Conservation (phyloP, 2,888 invertebrate genomes). For the Chrysolina americana region DNA sequence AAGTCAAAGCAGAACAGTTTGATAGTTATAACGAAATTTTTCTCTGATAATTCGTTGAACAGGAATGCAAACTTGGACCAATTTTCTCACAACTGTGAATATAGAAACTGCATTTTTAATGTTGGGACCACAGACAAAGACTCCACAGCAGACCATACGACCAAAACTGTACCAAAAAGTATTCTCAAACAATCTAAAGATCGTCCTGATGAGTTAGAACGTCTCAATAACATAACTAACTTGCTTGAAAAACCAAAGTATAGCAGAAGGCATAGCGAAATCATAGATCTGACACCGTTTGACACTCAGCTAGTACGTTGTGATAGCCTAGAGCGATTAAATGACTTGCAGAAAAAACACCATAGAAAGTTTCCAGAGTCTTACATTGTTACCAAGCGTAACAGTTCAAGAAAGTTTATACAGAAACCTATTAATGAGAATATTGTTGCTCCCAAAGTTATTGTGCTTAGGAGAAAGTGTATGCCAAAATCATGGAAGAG, state of each 20-base stretch:
- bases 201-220: constrained; percentile 54
- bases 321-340: constrained; percentile 67
- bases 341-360: constrained; percentile 52
- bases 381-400: constrained; percentile 66
- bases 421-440: constrained; percentile 54
- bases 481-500: constrained; percentile 67
- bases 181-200: constrained; percentile 64
- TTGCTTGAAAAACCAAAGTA: constrained; percentile 58
- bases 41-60: constrained; percentile 45
- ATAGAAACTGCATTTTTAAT: constrained; percentile 69
- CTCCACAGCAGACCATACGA: constrained; percentile 71
- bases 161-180: constrained; percentile 60
- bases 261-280: constrained; percentile 72
- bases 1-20: constrained; percentile 45
- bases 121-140: constrained; percentile 68
- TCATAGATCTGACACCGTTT: constrained; percentile 70
- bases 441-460: constrained; percentile 60
- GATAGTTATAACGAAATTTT: constrained; percentile 42
- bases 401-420: constrained; percentile 55
- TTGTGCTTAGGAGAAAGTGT: constrained; percentile 61
- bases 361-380: constrained; percentile 69
- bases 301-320: constrained; percentile 69
- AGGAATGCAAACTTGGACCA: constrained; percentile 44
- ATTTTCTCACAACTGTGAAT: constrained; percentile 67
- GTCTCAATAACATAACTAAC: constrained; percentile 58